Evolutionary conservation across 2,113 vertebrate species (phyloP).

Genomic region (Arenaria interpres): DNA sequence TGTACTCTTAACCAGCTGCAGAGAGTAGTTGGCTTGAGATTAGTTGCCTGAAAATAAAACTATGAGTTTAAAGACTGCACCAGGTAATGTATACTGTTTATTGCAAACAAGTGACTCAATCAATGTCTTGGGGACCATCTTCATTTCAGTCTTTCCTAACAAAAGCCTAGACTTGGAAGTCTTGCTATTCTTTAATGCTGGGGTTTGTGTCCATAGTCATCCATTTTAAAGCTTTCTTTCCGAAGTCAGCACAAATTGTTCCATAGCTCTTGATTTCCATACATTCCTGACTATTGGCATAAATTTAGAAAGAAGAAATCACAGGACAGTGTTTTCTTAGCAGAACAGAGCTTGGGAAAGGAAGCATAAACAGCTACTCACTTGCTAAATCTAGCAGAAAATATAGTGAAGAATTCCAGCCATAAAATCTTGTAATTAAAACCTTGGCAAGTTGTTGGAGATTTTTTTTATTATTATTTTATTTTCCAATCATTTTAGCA

Average conservation of each 20-base stretch:
- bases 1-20: background rate
- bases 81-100: background rate
- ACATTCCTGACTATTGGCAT: background rate
- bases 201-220: background rate
- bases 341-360: slow-evolving; percentile 16
- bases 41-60: background rate
- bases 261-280: background rate
- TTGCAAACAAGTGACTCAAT: background rate
- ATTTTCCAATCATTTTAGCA: background rate
- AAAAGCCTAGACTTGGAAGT: background rate
- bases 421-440: background rate
- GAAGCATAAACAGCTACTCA: background rate
- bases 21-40: background rate
- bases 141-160: background rate
- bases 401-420: background rate
- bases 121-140: background rate
- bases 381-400: slow-evolving; percentile 15
- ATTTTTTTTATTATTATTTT: background rate
- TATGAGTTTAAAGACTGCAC: fast-evolving
- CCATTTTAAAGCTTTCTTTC: background rate
- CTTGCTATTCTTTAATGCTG: background rate
- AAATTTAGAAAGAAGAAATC: background rate
- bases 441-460: background rate
- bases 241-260: background rate
- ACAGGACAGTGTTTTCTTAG: background rate